Evolutionary conservation across 2,113 vertebrate genomes (phyloP).

Genomic region (Clarias macrocephalus): DNA sequence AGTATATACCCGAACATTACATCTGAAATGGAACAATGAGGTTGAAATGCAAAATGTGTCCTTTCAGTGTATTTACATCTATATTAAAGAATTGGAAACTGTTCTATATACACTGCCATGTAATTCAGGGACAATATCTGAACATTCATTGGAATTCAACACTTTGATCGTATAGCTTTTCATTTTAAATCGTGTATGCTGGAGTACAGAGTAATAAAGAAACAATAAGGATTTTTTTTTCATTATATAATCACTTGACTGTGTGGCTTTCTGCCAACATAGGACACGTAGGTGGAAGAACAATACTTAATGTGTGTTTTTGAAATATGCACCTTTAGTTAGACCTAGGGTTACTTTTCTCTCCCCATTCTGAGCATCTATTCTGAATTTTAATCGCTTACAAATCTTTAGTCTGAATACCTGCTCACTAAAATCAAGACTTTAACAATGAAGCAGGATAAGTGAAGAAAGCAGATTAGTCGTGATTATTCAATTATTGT

Average conservation of each 20-base stretch:
- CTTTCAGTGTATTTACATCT: not conserved
- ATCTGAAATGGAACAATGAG: not conserved
- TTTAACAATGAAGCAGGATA: not conserved
- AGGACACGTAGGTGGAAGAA: not conserved
- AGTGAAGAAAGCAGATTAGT: slow-evolving; percentile 31
- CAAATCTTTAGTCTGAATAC: not conserved
- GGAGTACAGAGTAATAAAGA: not conserved
- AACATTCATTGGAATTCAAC: not conserved
- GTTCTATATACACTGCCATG: not conserved
- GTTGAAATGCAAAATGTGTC: not conserved
- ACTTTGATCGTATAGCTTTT: not conserved
- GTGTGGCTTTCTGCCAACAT: slow-evolving; percentile 18
- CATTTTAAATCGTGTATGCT: not conserved
- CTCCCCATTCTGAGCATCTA: too few relatives aligned
- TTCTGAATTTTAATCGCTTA: not conserved
- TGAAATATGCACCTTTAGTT: not conserved
- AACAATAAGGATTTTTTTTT: not conserved
- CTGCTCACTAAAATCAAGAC: not conserved
- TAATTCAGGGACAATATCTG: not conserved
- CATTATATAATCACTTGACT: not conserved
- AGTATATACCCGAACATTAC: not conserved
- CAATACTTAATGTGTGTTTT: not conserved
- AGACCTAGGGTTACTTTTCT: not conserved
- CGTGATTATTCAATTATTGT: slow-evolving; percentile 4
- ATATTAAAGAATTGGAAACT: not conserved